Base-by-base conservation (phyloP, 2,888 invertebrate species). In the Parnassius glacialis region DNA sequence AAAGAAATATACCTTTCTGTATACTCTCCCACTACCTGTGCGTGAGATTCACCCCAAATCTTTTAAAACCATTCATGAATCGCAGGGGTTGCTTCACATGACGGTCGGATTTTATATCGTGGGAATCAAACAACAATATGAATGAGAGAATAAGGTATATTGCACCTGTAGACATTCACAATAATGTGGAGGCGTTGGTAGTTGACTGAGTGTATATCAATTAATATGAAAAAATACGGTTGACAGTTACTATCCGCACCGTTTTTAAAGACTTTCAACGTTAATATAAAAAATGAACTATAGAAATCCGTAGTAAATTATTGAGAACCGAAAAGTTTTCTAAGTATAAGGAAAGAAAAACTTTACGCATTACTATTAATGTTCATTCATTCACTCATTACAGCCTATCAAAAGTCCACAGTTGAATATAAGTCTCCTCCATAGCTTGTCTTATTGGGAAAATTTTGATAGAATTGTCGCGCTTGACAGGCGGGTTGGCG, bases 31-130 rank as follows among this genome's bases (percentile, higher is more conserved):
- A 67, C 83, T 86, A 63, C 63, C 86, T 88, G 87, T 78, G 73
- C 64, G 48, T 64, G 54, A 72, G 73, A 79, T 79, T 85, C 85
- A 87, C 84, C 88, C 88, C 77, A 83, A 81, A 84, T 78, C 81
- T 84, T 81, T 74, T 70, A 75, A 65, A 75, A 74, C 71, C 74
- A 73, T 78, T 74, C 78, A 77, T 76, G 77, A 79, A 79, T 79
- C 76, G 76, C 79, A 78, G 84, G 87, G 86, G 81, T 71, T 61
- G 71, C 68, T 75, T 75, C 74, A 81, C 81, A 85, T 84, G 81
- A 67, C 70, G 72, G 71, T 71, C 74, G 68, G 59, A 68, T 70
- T 76, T 80, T 76, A 79, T 75, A 67, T 70, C 71, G 90, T 90
- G 90, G 86, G 90, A 90, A 88, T 74, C 65, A 58, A 61, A 45